These are phyloP conservation scores for Araneus ventricosus DNA, from an alignment of 1,140 invertebrate genomes.

Conservation along the genomic window DNA sequence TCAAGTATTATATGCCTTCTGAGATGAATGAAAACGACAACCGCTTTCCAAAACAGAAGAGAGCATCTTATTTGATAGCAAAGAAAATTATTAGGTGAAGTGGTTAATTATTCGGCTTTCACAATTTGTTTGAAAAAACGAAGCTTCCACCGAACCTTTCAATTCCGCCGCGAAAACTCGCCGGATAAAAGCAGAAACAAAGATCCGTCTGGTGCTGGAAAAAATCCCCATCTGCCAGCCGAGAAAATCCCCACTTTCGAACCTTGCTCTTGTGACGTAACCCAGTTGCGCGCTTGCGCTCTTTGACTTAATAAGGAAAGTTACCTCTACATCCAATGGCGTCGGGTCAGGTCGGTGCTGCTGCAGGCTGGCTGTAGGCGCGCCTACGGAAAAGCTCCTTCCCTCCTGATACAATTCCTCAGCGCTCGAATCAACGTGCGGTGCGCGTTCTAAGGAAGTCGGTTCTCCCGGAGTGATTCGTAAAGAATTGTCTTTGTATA, in stretches of 20 bases:
- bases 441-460: not conserved
- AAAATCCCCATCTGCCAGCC: not conserved
- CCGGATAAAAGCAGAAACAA: not conserved
- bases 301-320: constrained; percentile 76
- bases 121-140: too few relatives aligned
- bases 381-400: constrained; percentile 65
- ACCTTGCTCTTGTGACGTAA: constrained; percentile 60
- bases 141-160: too few relatives aligned
- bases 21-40: too few relatives aligned
- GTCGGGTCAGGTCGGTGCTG: constrained; percentile 66
- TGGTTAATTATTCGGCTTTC: too few relatives aligned
- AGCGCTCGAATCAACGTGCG: constrained; percentile 52
- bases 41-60: too few relatives aligned
- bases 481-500: constrained; percentile 1
- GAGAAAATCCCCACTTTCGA: not conserved
- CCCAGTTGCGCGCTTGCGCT: constrained; percentile 65
- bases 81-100: too few relatives aligned
- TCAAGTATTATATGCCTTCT: too few relatives aligned
- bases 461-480: not conserved
- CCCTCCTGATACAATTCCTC: not conserved
- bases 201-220: not conserved
- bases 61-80: too few relatives aligned
- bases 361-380: constrained; percentile 60
- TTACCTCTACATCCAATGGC: constrained; percentile 75
- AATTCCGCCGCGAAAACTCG: too few relatives aligned